Conservation (phyloP, 2,888 invertebrate species). For the Prionchulus punctatus region DNA sequence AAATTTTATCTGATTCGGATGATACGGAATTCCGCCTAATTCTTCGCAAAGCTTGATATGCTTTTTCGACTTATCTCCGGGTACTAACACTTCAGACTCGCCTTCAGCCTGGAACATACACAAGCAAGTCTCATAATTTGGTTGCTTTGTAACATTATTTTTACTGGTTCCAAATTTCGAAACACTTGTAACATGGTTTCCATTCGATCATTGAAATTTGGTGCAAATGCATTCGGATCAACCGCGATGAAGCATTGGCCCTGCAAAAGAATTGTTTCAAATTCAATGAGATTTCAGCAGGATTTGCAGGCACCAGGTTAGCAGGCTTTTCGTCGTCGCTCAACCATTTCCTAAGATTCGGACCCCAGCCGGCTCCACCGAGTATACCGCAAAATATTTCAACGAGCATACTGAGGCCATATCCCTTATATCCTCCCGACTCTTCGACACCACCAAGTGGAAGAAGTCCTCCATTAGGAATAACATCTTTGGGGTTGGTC, state of each 20-base stretch:
- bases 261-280: no score
- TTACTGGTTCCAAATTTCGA: conserved; percentile 21
- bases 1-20: conserved; percentile 21
- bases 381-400: conserved; percentile 71
- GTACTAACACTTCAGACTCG: conserved; percentile 18
- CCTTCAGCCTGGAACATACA: conserved; percentile 9
- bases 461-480: conserved; percentile 32
- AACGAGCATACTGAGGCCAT: conserved; percentile 62
- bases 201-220: conserved; percentile 23
- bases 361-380: conserved; percentile 51
- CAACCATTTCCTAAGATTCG: conserved; percentile 60
- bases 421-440: conserved; percentile 55
- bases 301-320: no score
- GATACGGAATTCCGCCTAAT: conserved; percentile 27
- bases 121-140: no score
- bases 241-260: conserved; percentile 31
- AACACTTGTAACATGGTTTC: conserved; percentile 27
- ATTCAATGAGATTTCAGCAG: no score
- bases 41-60: conserved; percentile 25
- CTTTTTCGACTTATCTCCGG: conserved; percentile 29
- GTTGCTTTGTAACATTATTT: no score
- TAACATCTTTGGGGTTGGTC: conserved; percentile 32
- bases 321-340: no score
- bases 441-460: conserved; percentile 38
- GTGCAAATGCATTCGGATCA: conserved; percentile 30